Evolutionary conservation across 2,113 vertebrate genomes (phyloP).

Genomic region (Menura novaehollandiae): DNA sequence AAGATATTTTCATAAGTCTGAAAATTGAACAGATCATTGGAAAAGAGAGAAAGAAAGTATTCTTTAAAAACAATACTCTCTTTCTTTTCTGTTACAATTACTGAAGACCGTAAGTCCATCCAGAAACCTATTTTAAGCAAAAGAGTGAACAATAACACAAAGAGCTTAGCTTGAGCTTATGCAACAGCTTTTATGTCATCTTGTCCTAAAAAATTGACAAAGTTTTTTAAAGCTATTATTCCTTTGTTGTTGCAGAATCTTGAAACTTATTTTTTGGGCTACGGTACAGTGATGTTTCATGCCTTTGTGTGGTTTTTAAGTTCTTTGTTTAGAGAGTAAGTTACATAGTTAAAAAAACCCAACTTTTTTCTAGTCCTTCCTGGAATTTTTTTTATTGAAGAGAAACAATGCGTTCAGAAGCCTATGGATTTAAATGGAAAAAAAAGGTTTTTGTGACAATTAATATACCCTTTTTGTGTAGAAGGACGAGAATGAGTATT

Average conservation of each 20-base stretch:
- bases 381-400: not conserved
- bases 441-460: not conserved
- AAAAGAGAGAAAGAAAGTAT: not conserved
- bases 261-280: not conserved
- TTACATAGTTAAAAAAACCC: not conserved
- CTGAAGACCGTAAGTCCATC: not conserved
- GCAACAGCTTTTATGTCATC: not conserved
- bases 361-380: not conserved
- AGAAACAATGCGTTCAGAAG: not conserved
- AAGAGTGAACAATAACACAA: not conserved
- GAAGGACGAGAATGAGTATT: not conserved
- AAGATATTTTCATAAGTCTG: not conserved
- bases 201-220: not conserved
- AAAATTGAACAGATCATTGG: not conserved
- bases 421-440: not conserved
- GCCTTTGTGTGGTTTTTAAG: accelerated
- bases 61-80: not conserved
- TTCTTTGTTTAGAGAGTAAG: not conserved
- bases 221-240: not conserved
- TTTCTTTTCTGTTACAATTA: not conserved
- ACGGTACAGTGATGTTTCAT: not conserved
- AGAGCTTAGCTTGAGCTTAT: not conserved
- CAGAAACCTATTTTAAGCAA: not conserved
- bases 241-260: not conserved
- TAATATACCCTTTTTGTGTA: not conserved